phyloP scores from a whole-genome alignment of 2,113 vertebrate genomes.

The Leucopsar rothschildi region DNA sequence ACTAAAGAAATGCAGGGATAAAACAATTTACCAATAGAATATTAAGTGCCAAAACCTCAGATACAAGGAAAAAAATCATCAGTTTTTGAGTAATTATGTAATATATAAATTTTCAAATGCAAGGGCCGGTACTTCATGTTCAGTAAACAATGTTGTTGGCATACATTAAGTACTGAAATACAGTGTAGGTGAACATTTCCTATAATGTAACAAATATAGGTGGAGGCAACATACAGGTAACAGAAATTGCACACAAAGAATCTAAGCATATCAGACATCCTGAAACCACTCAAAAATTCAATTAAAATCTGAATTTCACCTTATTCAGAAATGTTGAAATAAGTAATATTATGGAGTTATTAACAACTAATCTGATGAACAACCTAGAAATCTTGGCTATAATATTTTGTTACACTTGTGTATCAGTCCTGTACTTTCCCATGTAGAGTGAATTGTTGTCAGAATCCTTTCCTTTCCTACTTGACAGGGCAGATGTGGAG shows the following conservation, averaged over 20 bases:
- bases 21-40: background rate
- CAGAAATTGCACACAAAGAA: background rate
- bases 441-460: background rate
- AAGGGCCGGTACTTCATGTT: background rate
- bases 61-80: background rate
- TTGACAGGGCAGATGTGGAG: background rate
- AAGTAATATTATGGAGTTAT: background rate
- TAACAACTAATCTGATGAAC: background rate
- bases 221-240: background rate
- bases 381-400: background rate
- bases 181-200: background rate
- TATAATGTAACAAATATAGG: background rate
- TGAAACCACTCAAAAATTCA: background rate
- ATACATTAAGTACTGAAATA: background rate
- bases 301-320: background rate
- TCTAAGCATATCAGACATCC: background rate
- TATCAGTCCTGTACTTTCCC: background rate
- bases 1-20: background rate
- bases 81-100: background rate
- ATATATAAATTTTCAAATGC: background rate
- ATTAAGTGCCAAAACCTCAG: background rate
- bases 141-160: background rate
- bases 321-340: background rate
- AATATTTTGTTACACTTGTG: background rate
- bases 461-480: background rate